These are phyloP conservation scores for Drosophila diplacantha DNA, from an alignment of 2,888 invertebrate species.

Conservation along the genomic window DNA sequence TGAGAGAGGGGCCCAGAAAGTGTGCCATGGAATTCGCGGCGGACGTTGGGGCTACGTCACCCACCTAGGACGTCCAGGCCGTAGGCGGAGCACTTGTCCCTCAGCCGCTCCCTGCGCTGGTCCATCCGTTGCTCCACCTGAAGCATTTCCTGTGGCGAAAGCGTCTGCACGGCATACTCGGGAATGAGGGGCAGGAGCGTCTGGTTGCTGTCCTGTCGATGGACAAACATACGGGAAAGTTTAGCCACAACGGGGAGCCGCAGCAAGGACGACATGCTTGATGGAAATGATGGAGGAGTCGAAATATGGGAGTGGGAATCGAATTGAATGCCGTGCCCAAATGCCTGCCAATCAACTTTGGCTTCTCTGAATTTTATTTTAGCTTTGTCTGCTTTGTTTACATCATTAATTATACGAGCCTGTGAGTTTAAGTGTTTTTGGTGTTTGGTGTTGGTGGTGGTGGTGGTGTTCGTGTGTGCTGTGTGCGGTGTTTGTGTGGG, in stretches of 20 bases:
- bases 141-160: slow-evolving; percentile 76
- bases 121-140: slow-evolving; percentile 77
- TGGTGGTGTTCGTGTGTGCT: slow-evolving; percentile 9
- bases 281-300: slow-evolving; percentile 14
- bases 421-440: slow-evolving; percentile 23
- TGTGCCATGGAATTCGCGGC: slow-evolving; percentile 1
- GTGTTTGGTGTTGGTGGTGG: slow-evolving; percentile 10
- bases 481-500: slow-evolving; percentile 32
- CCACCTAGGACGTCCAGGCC: slow-evolving; percentile 76
- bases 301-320: slow-evolving; percentile 21
- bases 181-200: slow-evolving; percentile 76
- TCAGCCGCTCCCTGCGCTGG: slow-evolving; percentile 74
- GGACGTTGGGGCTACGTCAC: neutral
- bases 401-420: slow-evolving; percentile 48
- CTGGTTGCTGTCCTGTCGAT: slow-evolving; percentile 75
- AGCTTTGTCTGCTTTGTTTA: slow-evolving; percentile 37
- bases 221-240: slow-evolving; percentile 27
- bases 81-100: slow-evolving; percentile 76
- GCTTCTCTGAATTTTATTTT: slow-evolving; percentile 34
- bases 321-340: slow-evolving; percentile 42
- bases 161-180: slow-evolving; percentile 75
- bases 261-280: neutral
- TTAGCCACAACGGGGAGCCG: slow-evolving; percentile 9
- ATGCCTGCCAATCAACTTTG: slow-evolving; percentile 52
- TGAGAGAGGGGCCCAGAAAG: neutral